Evolutionary conservation across 2,888 invertebrate species (phyloP), one percentile per base, ranked within the genome.

Genomic region (Mesorhabditis belari): DNA sequence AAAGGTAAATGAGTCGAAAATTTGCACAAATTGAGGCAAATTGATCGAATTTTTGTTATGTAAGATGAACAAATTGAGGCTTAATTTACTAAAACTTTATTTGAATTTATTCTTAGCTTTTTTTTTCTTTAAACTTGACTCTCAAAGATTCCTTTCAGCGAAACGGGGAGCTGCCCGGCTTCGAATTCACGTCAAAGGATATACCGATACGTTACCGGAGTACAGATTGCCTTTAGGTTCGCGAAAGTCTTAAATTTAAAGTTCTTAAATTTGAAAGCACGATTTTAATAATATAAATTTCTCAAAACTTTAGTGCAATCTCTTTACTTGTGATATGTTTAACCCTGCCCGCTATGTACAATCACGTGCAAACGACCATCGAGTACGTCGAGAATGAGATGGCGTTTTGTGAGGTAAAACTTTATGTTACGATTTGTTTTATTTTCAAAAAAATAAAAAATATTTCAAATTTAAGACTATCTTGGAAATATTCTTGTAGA

Each of bases 321-420:
- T 79, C 79, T 21, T 63, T 81, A 27, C 56, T 81, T 27, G 67
- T 74, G 49, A 58, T 80, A 26, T 76, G 75, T 60, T 59, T 77
- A 49, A 68, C 73, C 9, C 69, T 81, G 28, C 81, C 81, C 27
- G 65, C 77, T 51, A 76, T 81, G 78, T 80, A 81, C 70, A 80
- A 77, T 65, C 74, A 75, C 63, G 76, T 81, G 27, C 77, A 79
- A 50, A 77, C 74, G 26, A 81, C 79, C 2, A 72, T 77, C 17
- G 71, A 70, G 29, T 81, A 81, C 61, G 81, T 78, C 19, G 77
- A 79, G n/a, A 62, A 70, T 25, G 78, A 81, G 60, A 77, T 81
- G 74, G 66, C 63, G 23, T 81, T 75, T 63, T 81, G 81, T 64
- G 81, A 81, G 67, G 79, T 79, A 55, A 57, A 66, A 29, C 49